Conservation (phyloP, 2,113 vertebrate species). For the Oreotragus oreotragus region DNA sequence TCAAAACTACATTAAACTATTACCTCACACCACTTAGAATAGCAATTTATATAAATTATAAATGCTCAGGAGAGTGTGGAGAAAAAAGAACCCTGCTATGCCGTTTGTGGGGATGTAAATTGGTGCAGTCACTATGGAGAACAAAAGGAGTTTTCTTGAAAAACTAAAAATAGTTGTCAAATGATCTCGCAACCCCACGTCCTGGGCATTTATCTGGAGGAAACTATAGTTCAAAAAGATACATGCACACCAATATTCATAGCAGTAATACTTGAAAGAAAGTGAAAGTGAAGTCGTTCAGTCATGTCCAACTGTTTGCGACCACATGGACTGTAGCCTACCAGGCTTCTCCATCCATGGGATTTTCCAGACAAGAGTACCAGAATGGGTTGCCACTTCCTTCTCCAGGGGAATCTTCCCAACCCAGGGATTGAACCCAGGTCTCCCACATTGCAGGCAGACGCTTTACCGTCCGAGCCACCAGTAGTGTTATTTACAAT, state of each 20-base stretch:
- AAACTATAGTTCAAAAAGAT: neutral
- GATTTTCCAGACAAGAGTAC: neutral
- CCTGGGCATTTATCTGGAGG: neutral
- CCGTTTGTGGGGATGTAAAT: neutral
- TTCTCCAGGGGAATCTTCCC: neutral
- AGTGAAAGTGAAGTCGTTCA: no score
- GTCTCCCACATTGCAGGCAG: neutral
- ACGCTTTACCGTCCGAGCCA: accelerated
- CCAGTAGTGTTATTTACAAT: neutral
- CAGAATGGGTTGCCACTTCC: neutral
- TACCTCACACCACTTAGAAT: neutral
- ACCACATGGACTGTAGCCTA: neutral
- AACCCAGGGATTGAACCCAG: neutral
- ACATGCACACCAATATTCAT: neutral
- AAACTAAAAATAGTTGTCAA: neutral
- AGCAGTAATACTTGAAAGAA: neutral
- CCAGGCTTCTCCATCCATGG: neutral
- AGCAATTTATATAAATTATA: neutral
- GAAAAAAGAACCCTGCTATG: neutral
- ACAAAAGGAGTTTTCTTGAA: neutral
- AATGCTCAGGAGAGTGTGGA: neutral
- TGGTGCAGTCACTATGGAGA: neutral
- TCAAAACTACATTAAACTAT: neutral
- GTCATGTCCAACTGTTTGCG: no score
- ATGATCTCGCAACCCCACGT: neutral